phyloP scores from a whole-genome alignment of 2,113 vertebrate species.

The Felis chaus region DNA sequence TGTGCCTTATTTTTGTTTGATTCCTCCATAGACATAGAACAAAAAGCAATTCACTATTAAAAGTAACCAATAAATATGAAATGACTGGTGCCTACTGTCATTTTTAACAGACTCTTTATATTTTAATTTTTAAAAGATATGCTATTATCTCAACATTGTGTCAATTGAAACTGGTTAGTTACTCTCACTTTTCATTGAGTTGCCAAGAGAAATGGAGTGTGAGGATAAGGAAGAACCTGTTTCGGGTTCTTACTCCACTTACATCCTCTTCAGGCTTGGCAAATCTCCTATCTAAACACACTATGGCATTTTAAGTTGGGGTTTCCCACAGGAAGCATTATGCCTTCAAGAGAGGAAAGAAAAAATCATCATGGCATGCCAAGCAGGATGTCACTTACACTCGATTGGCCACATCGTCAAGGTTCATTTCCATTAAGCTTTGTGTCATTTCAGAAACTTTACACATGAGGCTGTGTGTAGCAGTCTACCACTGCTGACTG shows the following conservation, averaged over 20 bases:
- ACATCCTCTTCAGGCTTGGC: background rate
- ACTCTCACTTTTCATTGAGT: background rate
- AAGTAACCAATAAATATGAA: background rate
- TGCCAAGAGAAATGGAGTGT: background rate
- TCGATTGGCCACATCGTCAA: conserved; percentile 85
- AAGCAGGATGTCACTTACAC: conserved; percentile 87
- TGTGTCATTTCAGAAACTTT: conserved; percentile 87
- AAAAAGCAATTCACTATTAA: background rate
- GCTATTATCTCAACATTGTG: background rate
- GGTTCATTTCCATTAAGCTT: conserved; percentile 91
- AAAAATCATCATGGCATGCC: conserved; percentile 77
- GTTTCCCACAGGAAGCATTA: conserved; percentile 85
- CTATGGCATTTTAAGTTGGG: conserved; percentile 71
- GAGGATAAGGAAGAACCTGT: background rate
- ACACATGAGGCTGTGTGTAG: conserved; percentile 86
- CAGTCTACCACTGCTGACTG: conserved; percentile 87
- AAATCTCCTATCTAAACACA: conserved; percentile 76
- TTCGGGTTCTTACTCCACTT: background rate
- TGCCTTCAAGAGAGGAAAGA: conserved; percentile 79
- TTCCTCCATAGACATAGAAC: background rate
- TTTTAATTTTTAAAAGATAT: conserved; percentile 17
- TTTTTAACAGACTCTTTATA: background rate
- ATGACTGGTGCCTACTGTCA: background rate
- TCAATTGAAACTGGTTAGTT: background rate
- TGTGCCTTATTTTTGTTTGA: background rate